Conservation (phyloP, 2,113 vertebrate species). For the Psittacara wagleri region DNA sequence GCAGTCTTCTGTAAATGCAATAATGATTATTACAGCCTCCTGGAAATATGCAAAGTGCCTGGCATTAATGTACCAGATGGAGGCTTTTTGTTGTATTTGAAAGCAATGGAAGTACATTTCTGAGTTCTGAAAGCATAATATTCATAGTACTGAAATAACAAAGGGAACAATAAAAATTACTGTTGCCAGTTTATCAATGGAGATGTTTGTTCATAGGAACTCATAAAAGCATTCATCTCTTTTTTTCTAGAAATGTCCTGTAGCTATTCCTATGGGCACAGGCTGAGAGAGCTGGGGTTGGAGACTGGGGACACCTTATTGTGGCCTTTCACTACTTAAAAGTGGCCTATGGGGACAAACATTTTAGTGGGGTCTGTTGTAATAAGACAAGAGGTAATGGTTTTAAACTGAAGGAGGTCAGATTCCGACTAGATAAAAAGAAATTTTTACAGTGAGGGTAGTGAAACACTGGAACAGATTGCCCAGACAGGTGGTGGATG, state of each 20-base stretch:
- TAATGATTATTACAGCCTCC: neutral
- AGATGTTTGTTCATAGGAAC: neutral
- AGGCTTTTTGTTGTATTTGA: neutral
- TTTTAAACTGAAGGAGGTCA: neutral
- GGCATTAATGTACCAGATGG: neutral
- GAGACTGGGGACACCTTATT: neutral
- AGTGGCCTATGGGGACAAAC: neutral
- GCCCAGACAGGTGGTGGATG: neutral
- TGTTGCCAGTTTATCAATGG: neutral
- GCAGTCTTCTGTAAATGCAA: neutral
- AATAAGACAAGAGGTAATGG: neutral
- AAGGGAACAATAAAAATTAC: neutral
- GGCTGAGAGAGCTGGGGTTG: neutral
- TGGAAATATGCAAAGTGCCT: neutral
- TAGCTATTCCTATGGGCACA: neutral
- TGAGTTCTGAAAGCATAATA: neutral
- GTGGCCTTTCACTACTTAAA: neutral
- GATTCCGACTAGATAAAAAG: neutral
- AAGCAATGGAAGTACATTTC: neutral
- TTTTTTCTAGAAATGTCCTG: neutral
- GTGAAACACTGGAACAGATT: neutral
- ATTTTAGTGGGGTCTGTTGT: neutral
- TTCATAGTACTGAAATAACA: neutral
- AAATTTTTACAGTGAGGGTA: neutral
- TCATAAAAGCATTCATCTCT: rapidly evolving